Percentiles rank a stretch among this genome's conserved stretches.
Evolutionary conservation across 92 coral and sea anemone genomes (phyloP).

Genomic region (Zoanthus sociatus): DNA sequence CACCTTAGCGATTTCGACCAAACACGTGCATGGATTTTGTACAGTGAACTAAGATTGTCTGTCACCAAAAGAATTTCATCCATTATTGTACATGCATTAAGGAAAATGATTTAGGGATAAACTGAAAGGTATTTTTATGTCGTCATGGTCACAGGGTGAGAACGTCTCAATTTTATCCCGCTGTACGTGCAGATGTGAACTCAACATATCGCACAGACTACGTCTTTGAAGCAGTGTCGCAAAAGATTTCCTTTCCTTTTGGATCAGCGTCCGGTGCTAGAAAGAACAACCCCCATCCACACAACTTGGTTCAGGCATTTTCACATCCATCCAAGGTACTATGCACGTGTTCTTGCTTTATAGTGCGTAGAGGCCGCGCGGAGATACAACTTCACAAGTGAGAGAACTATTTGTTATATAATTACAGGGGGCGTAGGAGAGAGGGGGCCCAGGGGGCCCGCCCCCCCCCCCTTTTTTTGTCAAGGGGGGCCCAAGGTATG

Average conservation of each 20-base stretch:
- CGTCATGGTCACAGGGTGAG: constrained; percentile 58
- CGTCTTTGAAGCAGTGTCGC: constrained; percentile 47
- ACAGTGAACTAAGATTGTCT: no score
- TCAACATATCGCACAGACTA: constrained; percentile 83
- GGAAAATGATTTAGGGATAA: neutral
- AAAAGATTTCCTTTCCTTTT: constrained; percentile 55
- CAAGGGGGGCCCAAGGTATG: no score
- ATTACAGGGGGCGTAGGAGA: no score
- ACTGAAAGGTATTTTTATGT: neutral
- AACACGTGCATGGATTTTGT: no score
- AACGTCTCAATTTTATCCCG: constrained; percentile 81
- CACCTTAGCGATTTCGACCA: no score
- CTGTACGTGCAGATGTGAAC: constrained; percentile 68
- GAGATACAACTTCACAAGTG: no score
- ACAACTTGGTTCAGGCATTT: constrained; percentile 84
- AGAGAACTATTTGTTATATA: no score
- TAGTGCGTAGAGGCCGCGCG: no score
- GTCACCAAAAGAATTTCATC: no score
- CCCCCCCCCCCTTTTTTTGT: no score
- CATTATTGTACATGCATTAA: neutral
- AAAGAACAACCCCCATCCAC: constrained; percentile 88
- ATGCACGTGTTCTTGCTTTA: neutral
- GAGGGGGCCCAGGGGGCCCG: no score
- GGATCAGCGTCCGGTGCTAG: constrained; percentile 80
- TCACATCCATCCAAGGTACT: constrained; percentile 78